Base-by-base conservation (phyloP, 2,113 vertebrate species). In the Cyprinus carpio region DNA sequence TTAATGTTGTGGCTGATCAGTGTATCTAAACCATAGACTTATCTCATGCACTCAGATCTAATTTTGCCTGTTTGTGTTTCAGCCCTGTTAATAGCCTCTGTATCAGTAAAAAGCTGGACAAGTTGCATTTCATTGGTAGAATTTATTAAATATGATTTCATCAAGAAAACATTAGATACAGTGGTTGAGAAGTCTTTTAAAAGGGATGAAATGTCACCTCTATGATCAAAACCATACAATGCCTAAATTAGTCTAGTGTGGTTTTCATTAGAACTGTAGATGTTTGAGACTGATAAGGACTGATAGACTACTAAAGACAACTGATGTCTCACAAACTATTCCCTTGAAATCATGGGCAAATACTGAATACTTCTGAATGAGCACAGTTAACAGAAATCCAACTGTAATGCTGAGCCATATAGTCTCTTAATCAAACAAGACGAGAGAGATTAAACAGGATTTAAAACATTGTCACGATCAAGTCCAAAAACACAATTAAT, bases 401-500 rank as follows among this genome's bases (percentile, higher is more conserved):
- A 56, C 72, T 84, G 74, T 60, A 84, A 75, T 58, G 78, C 34
- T 60, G 62, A 82, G 46, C 65, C 54, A 9, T 31, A 75, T 4
- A 25, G 54, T 25, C 37, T 72, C 20, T 43, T 58, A 84, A 84
- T 64, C 65, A 75, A 43, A 43, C 54, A 25, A 67, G 37, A 79
- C 1, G 31, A 79, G 58, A 40, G 34, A 34, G 72, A 9, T 27
- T 82, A 72, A 43, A 80, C 69, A 40, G 37, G 40, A 81, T 84
- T 69, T 46, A 76, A 43, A 43, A 43, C 43, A 43, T 6, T 7
- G 43, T 46, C 43, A 46, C 10, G 43, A 46, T 46, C 43, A 46
- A 83, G 20, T 77, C 29, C 58, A 65, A 87, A 86, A 87, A 46
- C 54, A 84, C 82, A 67, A 34, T 37, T 37, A 84, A 23, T 65